Percentiles rank a stretch among this genome's conserved stretches.
Evolutionary conservation across 2,797 vertebrate genomes (phyloP).

Genomic region (Hipposideros larvatus): DNA sequence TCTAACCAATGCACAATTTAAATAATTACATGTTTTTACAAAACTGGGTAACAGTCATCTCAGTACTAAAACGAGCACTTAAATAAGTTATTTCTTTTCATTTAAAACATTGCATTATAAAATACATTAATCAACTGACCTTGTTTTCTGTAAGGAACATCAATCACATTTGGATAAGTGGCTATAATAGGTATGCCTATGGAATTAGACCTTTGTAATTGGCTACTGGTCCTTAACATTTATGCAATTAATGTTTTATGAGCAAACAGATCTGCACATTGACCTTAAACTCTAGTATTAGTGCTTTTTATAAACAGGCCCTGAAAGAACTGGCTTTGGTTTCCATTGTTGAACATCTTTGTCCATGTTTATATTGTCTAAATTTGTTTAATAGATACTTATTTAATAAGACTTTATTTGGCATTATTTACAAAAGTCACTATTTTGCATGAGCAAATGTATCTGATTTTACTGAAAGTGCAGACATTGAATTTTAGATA

Average conservation of each 20-base stretch:
- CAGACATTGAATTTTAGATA: background rate
- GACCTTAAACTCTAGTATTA: background rate
- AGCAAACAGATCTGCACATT: slow-evolving; percentile 59
- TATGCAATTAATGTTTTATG: slow-evolving; percentile 74
- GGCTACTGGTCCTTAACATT: slow-evolving; percentile 51
- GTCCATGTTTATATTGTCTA: background rate
- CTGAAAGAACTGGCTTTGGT: background rate
- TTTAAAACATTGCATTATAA: background rate
- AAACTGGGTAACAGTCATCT: background rate
- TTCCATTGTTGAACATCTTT: background rate
- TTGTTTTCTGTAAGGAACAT: background rate
- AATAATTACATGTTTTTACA: background rate
- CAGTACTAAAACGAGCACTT: background rate
- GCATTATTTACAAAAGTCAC: background rate
- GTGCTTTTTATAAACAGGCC: background rate
- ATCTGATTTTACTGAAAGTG: background rate
- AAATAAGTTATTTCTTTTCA: background rate
- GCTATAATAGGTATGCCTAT: background rate
- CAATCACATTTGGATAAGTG: slow-evolving; percentile 6
- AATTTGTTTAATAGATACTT: background rate
- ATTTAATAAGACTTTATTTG: background rate
- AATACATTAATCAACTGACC: background rate
- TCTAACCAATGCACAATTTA: background rate
- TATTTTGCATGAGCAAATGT: background rate
- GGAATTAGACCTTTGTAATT: slow-evolving; percentile 65